Percentiles rank a stretch among this genome's conserved stretches.
These are phyloP conservation scores for Sipunculus nudus DNA, from an alignment of 2,888 invertebrate genomes.

Conservation along the genomic window DNA sequence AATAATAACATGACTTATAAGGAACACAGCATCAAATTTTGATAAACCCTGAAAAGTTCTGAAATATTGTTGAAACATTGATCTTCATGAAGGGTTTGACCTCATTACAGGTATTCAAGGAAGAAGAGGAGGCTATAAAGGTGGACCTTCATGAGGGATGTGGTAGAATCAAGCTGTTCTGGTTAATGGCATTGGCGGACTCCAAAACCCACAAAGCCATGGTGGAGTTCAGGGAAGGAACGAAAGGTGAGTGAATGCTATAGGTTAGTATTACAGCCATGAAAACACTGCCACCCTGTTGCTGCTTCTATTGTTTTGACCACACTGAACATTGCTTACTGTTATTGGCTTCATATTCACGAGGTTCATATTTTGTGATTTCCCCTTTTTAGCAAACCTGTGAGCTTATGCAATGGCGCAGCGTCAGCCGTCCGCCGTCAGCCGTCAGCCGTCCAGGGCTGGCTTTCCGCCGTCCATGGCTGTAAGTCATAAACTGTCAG, in stretches of 20 bases:
- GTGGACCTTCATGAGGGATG: constrained; percentile 94
- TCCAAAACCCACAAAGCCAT: constrained; percentile 85
- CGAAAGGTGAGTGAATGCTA: constrained; percentile 32
- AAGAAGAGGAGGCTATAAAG: constrained; percentile 94
- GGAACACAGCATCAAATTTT: too few relatives aligned
- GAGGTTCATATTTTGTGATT: not conserved
- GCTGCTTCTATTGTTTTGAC: not conserved
- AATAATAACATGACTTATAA: too few relatives aligned
- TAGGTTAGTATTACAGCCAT: too few relatives aligned
- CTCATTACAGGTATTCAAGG: constrained; percentile 85
- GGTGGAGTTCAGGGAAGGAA: constrained; percentile 85
- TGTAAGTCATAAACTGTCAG: too few relatives aligned
- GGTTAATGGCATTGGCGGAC: constrained; percentile 92
- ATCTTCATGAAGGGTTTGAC: too few relatives aligned
- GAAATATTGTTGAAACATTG: too few relatives aligned
- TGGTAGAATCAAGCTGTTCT: constrained; percentile 93
- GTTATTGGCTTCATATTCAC: not conserved
- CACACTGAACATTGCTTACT: not conserved
- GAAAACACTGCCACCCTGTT: not conserved
- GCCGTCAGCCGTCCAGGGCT: too few relatives aligned
- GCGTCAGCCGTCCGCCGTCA: too few relatives aligned
- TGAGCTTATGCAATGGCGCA: too few relatives aligned
- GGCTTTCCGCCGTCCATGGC: too few relatives aligned
- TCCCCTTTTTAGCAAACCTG: too few relatives aligned
- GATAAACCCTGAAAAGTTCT: too few relatives aligned